phyloP scores from a whole-genome alignment of 2,113 vertebrate genomes.

The Mesitornis unicolor region DNA sequence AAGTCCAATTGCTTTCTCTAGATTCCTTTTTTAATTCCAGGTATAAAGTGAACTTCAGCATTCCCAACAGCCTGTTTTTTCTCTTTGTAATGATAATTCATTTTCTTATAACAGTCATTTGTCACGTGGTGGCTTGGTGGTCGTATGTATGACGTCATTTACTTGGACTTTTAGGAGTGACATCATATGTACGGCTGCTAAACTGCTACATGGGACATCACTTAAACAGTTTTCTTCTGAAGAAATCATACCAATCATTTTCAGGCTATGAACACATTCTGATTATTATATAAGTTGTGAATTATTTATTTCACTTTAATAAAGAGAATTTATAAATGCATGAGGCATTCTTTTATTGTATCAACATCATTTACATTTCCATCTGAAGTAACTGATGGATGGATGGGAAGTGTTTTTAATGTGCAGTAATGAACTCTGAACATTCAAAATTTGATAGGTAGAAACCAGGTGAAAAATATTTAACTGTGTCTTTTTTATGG shows the following conservation, averaged over 20 bases:
- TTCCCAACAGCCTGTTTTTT: not conserved
- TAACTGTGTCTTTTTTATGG: not conserved
- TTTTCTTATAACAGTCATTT: not conserved
- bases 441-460: not conserved
- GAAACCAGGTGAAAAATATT: not conserved
- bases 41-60: not conserved
- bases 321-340: conserved; percentile 24
- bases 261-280: not conserved
- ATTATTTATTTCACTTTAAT: conserved; percentile 20
- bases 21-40: conserved; percentile 13
- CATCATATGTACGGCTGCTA: conserved; percentile 97
- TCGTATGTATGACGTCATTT: conserved; percentile 97
- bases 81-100: not conserved
- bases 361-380: not conserved
- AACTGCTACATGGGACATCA: conserved; percentile 89
- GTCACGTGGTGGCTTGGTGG: conserved; percentile 89
- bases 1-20: not conserved
- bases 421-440: not conserved
- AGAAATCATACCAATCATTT: conserved; percentile 6
- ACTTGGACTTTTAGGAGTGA: conserved; percentile 92
- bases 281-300: conserved; percentile 32
- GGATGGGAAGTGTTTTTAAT: not conserved
- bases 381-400: not conserved
- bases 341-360: conserved; percentile 9
- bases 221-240: conserved; percentile 49